Base-by-base conservation (phyloP, 2,113 vertebrate genomes). In the Recurvirostra avosetta region DNA sequence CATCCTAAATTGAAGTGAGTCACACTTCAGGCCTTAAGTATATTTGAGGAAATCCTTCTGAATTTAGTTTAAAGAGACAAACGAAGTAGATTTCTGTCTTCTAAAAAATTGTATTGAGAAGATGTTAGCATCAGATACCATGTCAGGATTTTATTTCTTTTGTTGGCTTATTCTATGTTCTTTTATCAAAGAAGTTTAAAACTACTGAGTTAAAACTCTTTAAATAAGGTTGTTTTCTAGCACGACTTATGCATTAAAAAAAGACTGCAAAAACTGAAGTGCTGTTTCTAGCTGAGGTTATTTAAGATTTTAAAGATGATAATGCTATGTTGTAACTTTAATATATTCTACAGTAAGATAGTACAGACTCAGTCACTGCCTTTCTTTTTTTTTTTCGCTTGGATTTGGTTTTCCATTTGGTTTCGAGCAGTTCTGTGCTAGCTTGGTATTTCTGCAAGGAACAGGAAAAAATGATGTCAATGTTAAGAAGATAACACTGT, bases 31-130 rank as follows among this genome's bases (percentile, higher is more conserved):
- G 8, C 38, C 52, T 62, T 62, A 77, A 75, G 25, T 59, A 9
- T 75, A 80, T 65, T 86, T 95, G 68, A 94, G 43, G 27, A 94
- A 78, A 93, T 93, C 34, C 45, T 72, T 52, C n/a, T 73, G 55
- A 92, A 86, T 94, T 86, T 95, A 66, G 15, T 61, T 94, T 88
- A 93, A 92, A 90, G 74, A 76, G 34, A 43, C 17, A 94, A 91
- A 68, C 16, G 12, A 92, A 66, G 38, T 73, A 83, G 75, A 95
- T 85, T 92, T 82, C 16, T 83, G n/a, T 72, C 78, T 90, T 77
- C 50, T 77, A 72, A 81, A 23, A 73, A 73, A 76, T 34, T 50
- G 16, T n/a, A n/a, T 80, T 70, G 32, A 36, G 50, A 34, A 90
- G 71, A 74, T 86, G 21, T 52, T 89, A 89, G 29, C 15, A 61